Conservation (phyloP, 2,797 vertebrate genomes). For the Xiphorhynchus erythropygius region DNA sequence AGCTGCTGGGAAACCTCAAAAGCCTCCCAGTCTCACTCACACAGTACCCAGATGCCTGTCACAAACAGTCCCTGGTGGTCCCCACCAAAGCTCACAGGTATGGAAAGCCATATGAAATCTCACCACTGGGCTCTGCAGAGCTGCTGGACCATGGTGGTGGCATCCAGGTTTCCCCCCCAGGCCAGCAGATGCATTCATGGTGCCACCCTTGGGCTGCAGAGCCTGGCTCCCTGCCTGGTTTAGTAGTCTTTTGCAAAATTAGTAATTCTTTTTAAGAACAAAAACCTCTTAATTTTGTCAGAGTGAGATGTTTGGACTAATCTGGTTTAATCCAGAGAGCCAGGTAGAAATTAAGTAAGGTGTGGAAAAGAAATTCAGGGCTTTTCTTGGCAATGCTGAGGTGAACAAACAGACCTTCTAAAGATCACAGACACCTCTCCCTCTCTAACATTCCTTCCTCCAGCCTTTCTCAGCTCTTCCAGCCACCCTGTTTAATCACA, state of each 20-base stretch:
- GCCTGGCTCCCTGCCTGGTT: background rate
- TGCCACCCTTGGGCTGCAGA: background rate
- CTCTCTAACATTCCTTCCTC: background rate
- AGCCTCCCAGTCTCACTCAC: background rate
- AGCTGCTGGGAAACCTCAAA: background rate
- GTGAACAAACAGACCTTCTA: background rate
- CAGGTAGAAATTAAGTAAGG: background rate
- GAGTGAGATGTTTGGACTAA: background rate
- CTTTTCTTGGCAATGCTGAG: background rate
- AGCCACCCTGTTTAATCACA: background rate
- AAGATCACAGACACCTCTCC: background rate
- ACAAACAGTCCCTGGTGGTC: background rate
- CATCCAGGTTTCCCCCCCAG: background rate
- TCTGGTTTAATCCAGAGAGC: background rate
- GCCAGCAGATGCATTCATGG: background rate
- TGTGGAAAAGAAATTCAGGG: background rate
- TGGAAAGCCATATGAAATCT: background rate
- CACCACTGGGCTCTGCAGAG: background rate
- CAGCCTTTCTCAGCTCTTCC: background rate
- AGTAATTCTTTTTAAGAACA: background rate
- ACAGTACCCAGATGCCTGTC: background rate
- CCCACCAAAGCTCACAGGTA: background rate
- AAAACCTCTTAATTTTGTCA: background rate
- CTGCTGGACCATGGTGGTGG: background rate
- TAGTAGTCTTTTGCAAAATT: background rate